Evolutionary conservation across 2,113 vertebrate genomes (phyloP), one percentile per base, ranked within the genome.

Genomic region (Xerus inauris): DNA sequence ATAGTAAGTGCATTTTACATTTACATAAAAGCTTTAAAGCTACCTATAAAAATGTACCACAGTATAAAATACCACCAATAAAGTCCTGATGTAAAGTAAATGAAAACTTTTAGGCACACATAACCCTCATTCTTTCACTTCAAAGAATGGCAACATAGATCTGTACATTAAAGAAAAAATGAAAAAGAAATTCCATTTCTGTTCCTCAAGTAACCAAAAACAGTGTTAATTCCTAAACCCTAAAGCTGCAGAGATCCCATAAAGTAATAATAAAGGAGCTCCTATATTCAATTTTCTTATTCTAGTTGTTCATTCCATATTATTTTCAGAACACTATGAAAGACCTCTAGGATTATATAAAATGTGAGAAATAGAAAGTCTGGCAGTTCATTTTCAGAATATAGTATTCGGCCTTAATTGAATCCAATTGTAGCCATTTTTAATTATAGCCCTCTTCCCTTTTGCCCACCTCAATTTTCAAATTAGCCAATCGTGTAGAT

Each of bases 161-260:
- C 76, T 28, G 24, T 45, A 87, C 71, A 80, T 40, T 57, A 22
- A 24, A 95, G 88, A 84, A 82, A 83, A 8, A 24, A n/a, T n/a
- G n/a, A n/a, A n/a, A n/a, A n/a, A n/a, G n/a, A 93, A 79, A 17
- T 49, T 69, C 42, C 3, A 91, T 30, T 97, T 97, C 32, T 89
- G 3, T 85, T 91, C 32, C 22, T 67, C 49, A 72, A 81, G 24
- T 64, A 86, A 94, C 42, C 45, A 94, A 81, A 89, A 89, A 11
- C 6, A 62, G 30, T 72, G 65, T 22, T 90, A 79, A 82, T 54
- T 49, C 20, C 24, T 40, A 93, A 83, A 93, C 17, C 62, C 45
- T 73, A 73, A 86, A n/a, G 32, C 8, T 65, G 19, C 22, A 73
- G 5, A 67, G 24, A 19, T 13, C 12, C 16, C 16, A 22, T 69